A percentile compares a stretch with the other conserved stretches of the same genome.
Conservation (phyloP, 2,888 invertebrate species). For the Chromoteleia sp. region DNA sequence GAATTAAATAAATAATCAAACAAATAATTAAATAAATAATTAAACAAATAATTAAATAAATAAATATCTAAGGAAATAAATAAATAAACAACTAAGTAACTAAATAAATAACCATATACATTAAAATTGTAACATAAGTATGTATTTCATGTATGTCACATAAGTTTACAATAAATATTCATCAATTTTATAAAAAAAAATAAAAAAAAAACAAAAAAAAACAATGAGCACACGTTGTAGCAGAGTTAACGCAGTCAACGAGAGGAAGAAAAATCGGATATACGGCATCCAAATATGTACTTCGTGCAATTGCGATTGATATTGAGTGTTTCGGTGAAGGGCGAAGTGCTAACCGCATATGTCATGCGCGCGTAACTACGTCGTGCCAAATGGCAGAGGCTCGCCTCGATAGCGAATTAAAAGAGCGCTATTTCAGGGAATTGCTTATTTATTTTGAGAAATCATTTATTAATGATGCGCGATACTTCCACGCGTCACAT, state of each 20-base stretch:
- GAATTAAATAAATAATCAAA: too few relatives aligned
- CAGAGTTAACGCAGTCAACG: not conserved
- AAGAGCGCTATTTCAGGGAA: slow-evolving; percentile 73
- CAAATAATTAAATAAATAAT: too few relatives aligned
- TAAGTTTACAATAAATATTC: too few relatives aligned
- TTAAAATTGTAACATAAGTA: too few relatives aligned
- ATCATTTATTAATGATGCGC: slow-evolving; percentile 74
- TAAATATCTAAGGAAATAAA: too few relatives aligned
- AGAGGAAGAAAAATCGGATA: not conserved
- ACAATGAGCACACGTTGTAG: too few relatives aligned
- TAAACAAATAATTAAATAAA: too few relatives aligned
- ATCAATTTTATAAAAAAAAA: too few relatives aligned
- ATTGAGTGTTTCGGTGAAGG: slow-evolving; percentile 48
- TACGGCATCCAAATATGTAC: slow-evolving; percentile 47
- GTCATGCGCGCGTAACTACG: slow-evolving; percentile 41
- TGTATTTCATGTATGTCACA: too few relatives aligned
- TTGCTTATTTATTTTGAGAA: slow-evolving; percentile 74
- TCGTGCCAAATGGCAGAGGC: slow-evolving; percentile 74
- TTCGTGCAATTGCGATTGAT: slow-evolving; percentile 45
- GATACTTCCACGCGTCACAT: slow-evolving; percentile 71
- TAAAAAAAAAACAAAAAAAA: too few relatives aligned
- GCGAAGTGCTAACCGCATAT: slow-evolving; percentile 52
- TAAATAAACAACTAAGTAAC: too few relatives aligned
- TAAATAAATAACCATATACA: too few relatives aligned
- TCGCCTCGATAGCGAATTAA: slow-evolving; percentile 63